Evolutionary conservation across 2,888 invertebrate species (phyloP), one percentile per base, ranked within the genome.

Genomic region (Trissolcus brochymenae): DNA sequence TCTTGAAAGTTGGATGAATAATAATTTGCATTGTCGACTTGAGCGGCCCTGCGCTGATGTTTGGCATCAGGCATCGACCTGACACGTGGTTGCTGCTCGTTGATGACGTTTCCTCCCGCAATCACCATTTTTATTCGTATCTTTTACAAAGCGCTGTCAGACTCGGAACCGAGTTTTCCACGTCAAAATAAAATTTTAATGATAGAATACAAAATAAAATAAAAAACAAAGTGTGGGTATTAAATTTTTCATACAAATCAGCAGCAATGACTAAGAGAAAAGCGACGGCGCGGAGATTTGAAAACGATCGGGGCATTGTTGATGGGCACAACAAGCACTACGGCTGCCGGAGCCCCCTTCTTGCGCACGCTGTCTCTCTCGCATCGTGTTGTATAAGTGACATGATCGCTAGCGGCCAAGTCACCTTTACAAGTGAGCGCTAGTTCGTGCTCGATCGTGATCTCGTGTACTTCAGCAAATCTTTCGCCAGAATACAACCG

Each of bases 381-480:
- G 6, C 9, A 35, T 35, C 35, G 51, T 19, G 11, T 16, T 9
- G 51, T 76, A 76, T 65, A 76, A 66, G 61, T 64, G 70, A 68
- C 41, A 41, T 57, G 35, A 55, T 21, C 59, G 41, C 59, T 57
- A 14, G 9, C 59, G 19, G n/a, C 55, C 57, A 46, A 67, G 68
- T 77, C 72, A 72, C 72, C 77, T 77, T 77, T 76, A 62, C 54
- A 71, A 51, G 56, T 51, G 60, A 57, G 65, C 64, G 55, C 29
- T 73, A 77, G 77, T 77, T 70, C 77, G 65, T 65, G 77, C 72
- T 51, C 60, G 68, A 73, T 56, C 51, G 64, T 77, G 50, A 56
- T 25, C 14, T 46, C 0, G 57, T 49, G 57, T 25, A 43, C 16
- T 16, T 57, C 40, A 6, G n/a, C 11, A n/a, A 6, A 7, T n/a